phyloP scores from a whole-genome alignment of 2,113 vertebrate species.

The Amazona guildingii region DNA sequence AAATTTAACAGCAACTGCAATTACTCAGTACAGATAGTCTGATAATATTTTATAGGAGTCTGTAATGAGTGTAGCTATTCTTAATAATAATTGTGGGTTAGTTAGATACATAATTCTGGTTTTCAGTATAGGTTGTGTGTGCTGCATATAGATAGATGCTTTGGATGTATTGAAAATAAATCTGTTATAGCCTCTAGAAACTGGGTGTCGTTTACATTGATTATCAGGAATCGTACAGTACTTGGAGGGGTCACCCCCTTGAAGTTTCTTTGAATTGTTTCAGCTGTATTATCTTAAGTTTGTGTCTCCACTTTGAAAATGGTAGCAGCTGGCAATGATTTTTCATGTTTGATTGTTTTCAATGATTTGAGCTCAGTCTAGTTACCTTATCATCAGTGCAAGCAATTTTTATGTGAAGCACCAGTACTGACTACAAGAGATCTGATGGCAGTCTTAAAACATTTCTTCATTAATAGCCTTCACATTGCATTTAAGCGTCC shows the following conservation, averaged over 20 bases:
- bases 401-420: constrained; percentile 78
- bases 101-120: not conserved
- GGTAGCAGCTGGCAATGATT: constrained; percentile 63
- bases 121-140: not conserved
- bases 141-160: not conserved
- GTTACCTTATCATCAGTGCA: constrained; percentile 61
- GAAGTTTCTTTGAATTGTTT: constrained; percentile 41
- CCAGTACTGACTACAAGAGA: constrained; percentile 68
- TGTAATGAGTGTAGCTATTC: not conserved
- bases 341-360: constrained; percentile 72
- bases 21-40: not conserved
- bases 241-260: not conserved
- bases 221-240: not conserved
- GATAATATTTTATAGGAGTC: not conserved
- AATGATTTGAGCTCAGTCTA: constrained; percentile 65
- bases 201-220: not conserved
- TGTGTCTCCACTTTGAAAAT: constrained; percentile 60
- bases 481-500: constrained; percentile 65
- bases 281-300: constrained; percentile 45
- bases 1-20: not conserved
- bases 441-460: constrained; percentile 73
- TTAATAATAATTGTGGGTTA: not conserved
- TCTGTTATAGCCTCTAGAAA: not conserved
- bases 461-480: constrained; percentile 73
- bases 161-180: not conserved